These are phyloP conservation scores for Theodoxus fluviatilis DNA, from an alignment of 2,888 invertebrate genomes.

Conservation along the genomic window DNA sequence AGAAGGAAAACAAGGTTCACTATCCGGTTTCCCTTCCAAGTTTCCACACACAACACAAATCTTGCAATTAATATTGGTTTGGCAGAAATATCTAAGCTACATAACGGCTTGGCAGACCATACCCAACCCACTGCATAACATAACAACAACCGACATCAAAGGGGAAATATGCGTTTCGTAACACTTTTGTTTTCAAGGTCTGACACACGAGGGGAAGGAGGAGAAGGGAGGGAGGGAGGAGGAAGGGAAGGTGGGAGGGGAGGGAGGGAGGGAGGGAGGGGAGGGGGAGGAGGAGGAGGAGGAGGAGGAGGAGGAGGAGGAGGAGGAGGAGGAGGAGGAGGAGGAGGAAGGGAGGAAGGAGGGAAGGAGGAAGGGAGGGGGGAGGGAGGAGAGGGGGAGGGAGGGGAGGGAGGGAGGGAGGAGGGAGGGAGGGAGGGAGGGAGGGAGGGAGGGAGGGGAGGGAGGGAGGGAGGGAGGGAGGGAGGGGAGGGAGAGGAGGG, in stretches of 20 bases:
- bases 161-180: no score
- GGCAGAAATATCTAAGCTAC: no score
- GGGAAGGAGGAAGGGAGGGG: not conserved
- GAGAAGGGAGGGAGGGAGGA: not conserved
- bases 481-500: not conserved
- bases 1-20: no score
- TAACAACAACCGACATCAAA: no score
- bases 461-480: constrained; percentile 1
- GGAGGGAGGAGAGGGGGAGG: constrained; percentile 6
- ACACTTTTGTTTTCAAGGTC: no score
- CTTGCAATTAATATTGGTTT: no score
- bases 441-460: not conserved
- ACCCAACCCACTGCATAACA: no score
- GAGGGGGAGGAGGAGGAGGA: not conserved
- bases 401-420: constrained; percentile 5
- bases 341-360: not conserved
- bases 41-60: no score
- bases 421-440: not conserved
- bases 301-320: not conserved
- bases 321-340: not conserved
- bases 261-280: not conserved
- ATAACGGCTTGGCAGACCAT: no score
- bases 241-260: not conserved
- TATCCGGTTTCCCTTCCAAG: no score
- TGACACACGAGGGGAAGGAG: not conserved